Percentiles rank a stretch among this genome's conserved stretches.
phyloP scores from a whole-genome alignment of 2,797 vertebrate species.

The Sorex maritimensis region DNA sequence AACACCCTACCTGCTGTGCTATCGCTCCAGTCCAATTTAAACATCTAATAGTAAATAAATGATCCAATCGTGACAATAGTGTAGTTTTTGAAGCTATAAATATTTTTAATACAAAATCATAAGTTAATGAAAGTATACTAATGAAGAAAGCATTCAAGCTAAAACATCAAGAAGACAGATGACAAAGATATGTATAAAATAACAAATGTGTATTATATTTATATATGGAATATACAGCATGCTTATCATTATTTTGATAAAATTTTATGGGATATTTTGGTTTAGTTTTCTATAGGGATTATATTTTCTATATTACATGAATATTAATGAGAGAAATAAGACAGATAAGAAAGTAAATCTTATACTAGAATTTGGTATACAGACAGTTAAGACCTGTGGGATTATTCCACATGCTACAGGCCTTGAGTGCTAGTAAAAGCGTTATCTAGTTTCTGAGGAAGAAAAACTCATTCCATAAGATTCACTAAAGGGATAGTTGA shows the following conservation, averaged over 20 bases:
- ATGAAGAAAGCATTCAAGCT: constrained; percentile 5
- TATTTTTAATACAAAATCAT: not conserved
- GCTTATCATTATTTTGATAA: constrained; percentile 6
- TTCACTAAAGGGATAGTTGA: not conserved
- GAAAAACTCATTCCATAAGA: not conserved
- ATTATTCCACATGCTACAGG: not conserved
- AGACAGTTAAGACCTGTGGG: not conserved
- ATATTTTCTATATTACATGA: constrained; percentile 6
- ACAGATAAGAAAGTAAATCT: constrained; percentile 4
- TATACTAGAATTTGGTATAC: not conserved
- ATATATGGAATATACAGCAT: not conserved
- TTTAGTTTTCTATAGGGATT: not conserved
- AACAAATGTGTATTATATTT: not conserved
- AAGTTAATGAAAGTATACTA: constrained; percentile 13
- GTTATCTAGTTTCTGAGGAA: not conserved
- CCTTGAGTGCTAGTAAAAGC: not conserved
- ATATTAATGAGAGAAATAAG: constrained; percentile 21
- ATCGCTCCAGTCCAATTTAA: not conserved
- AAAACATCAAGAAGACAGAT: constrained; percentile 22
- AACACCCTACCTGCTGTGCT: too few species aligned
- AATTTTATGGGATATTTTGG: not conserved
- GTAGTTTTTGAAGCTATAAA: not conserved
- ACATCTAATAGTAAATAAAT: constrained; percentile 15
- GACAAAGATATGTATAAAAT: not conserved
- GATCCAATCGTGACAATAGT: not conserved